Evolutionary conservation across 2,113 vertebrate genomes (phyloP), one percentile per base, ranked within the genome.

Genomic region (Ageneiosus marmoratus): DNA sequence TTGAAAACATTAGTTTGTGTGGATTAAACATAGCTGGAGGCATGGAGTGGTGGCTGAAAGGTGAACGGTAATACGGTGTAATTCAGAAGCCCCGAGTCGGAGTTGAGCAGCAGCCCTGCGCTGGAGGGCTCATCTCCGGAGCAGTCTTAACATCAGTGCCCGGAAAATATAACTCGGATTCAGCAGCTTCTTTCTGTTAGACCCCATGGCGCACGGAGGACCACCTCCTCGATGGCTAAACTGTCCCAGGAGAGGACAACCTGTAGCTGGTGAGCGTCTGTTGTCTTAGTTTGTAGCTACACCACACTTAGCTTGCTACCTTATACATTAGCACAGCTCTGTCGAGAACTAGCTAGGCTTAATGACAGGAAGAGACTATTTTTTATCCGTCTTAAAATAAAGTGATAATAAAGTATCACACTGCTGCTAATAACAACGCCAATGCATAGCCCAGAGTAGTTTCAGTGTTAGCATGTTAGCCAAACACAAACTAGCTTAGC

Each of bases 161-260:
- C n/a, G n/a, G n/a, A n/a, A n/a, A n/a, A n/a, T n/a, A n/a, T n/a
- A n/a, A 53, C 18, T 34, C 6, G 20, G 53, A 84, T n/a, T n/a
- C 63, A 67, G 2, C 41, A 70, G 41, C 29, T 27, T 48, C 48
- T 32, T 10, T 11, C 1, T 34, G 2, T 32, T 15, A 11, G 86
- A 50, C 24, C 93, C 16, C 27, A 96, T 98, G 97, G 95, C 96
- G 88, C 95, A 97, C 88, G 95, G 92, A 91, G 96, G 95, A 90
- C 95, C 97, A 83, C 97, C 97, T 87, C 97, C 97, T 86, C 95
- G 97, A 83, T 98, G 97, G 97, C 94, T 95, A 55, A 96, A 95
- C 86, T 99, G 97, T 89, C 97, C 97, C 65, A 94, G 97, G 86
- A 96, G 96, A 90, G 97, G 97, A 83, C 96, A 98, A 87, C 96